phyloP scores from a whole-genome alignment of 1,140 invertebrate genomes.

The Lordiphosa mommai region DNA sequence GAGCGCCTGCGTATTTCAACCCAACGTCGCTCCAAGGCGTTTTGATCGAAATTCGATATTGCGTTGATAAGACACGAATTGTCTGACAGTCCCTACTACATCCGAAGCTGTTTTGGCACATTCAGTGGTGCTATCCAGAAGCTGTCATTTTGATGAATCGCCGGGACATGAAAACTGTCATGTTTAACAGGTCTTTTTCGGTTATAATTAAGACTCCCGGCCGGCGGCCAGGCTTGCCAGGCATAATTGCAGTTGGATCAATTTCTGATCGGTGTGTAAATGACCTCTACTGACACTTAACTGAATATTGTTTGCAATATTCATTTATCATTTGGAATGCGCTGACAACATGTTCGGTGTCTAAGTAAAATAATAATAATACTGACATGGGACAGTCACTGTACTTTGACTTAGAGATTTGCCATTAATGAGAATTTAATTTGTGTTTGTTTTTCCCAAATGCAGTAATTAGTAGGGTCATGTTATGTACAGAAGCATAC shows the following conservation, averaged over 20 bases:
- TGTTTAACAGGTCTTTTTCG: constrained; percentile 71
- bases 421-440: constrained; percentile 60
- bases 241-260: constrained; percentile 30
- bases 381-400: background rate
- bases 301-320: constrained; percentile 45
- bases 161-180: constrained; percentile 68
- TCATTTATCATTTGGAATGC: constrained; percentile 57
- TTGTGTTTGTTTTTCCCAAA: constrained; percentile 60
- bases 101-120: constrained; percentile 30
- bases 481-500: constrained; percentile 25
- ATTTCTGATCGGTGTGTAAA: constrained; percentile 16
- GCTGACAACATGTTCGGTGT: constrained; percentile 14
- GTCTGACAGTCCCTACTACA: constrained; percentile 30
- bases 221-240: constrained; percentile 10
- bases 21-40: constrained; percentile 52
- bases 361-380: constrained; percentile 19
- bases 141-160: constrained; percentile 75
- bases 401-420: constrained; percentile 7
- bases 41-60: constrained; percentile 79
- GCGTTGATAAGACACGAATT: constrained; percentile 62
- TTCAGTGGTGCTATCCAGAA: constrained; percentile 33
- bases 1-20: constrained; percentile 35
- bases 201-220: constrained; percentile 59
- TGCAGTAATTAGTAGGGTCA: constrained; percentile 25
- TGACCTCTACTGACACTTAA: constrained; percentile 13